Conservation (phyloP, 2,888 invertebrate species). For the Machimus atricapillus region DNA sequence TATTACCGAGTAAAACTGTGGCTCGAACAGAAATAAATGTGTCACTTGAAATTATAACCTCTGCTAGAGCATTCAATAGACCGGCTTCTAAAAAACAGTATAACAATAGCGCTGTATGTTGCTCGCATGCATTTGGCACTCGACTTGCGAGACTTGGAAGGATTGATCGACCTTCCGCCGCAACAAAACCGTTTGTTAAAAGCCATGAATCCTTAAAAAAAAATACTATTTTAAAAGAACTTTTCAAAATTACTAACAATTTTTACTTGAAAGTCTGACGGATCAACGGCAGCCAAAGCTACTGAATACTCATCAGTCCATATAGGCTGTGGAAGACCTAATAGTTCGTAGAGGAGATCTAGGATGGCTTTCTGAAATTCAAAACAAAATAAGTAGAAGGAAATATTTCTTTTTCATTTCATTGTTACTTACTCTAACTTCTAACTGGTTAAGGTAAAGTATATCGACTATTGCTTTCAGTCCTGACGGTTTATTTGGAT, state of each 20-base stretch:
- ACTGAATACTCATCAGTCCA: conserved; percentile 94
- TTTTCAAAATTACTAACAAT: background rate
- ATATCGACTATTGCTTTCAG: conserved; percentile 80
- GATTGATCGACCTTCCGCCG: conserved; percentile 85
- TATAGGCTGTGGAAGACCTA: conserved; percentile 85
- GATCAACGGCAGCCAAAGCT: conserved; percentile 88
- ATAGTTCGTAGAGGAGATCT: conserved; percentile 88
- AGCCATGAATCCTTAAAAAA: conserved; percentile 78
- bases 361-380: conserved; percentile 82
- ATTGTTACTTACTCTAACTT: conserved; percentile 80
- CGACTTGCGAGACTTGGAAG: conserved; percentile 85
- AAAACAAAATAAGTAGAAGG: background rate
- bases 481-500: conserved; percentile 77
- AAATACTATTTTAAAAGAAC: background rate
- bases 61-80: conserved; percentile 85
- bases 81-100: conserved; percentile 89
- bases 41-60: conserved; percentile 90
- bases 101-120: conserved; percentile 87
- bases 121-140: conserved; percentile 89
- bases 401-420: background rate
- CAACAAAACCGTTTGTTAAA: conserved; percentile 92
- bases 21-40: conserved; percentile 90
- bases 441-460: conserved; percentile 84
- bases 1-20: conserved; percentile 80
- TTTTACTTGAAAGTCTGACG: conserved; percentile 72